These are phyloP conservation scores for Agrotis puta DNA, from an alignment of 2,888 invertebrate genomes.

Conservation along the genomic window DNA sequence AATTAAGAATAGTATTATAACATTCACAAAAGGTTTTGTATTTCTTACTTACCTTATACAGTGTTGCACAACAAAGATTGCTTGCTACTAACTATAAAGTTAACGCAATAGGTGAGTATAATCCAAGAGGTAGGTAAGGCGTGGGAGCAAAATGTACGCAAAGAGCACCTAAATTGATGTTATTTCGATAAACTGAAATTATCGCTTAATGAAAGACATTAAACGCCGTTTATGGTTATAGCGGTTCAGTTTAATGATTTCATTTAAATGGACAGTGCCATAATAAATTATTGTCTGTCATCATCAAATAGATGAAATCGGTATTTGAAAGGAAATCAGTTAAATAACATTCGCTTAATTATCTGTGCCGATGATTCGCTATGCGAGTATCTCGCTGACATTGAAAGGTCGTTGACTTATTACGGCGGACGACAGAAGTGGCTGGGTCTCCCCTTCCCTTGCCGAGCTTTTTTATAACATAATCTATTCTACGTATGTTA, in stretches of 20 bases:
- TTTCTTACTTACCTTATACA: too few relatives aligned
- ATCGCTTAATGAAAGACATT: slow-evolving; percentile 71
- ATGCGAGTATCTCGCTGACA: slow-evolving; percentile 82
- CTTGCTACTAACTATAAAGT: slow-evolving; percentile 1
- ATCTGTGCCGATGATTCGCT: slow-evolving; percentile 78
- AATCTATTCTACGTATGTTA: slow-evolving; percentile 56
- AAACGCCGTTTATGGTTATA: slow-evolving; percentile 72
- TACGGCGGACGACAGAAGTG: slow-evolving; percentile 77
- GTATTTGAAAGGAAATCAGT: slow-evolving; percentile 73
- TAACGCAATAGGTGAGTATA: slow-evolving; percentile 18
- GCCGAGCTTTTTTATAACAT: slow-evolving; percentile 68
- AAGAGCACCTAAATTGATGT: slow-evolving; percentile 68
- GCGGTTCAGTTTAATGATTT: slow-evolving; percentile 71
- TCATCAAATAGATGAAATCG: slow-evolving; percentile 70
- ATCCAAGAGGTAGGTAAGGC: slow-evolving; percentile 45
- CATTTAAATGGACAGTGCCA: slow-evolving; percentile 66
- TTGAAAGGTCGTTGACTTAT: slow-evolving; percentile 88
- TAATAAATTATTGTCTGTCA: slow-evolving; percentile 73
- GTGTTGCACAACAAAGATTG: not conserved
- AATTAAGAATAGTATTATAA: not conserved
- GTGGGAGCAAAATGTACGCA: slow-evolving; percentile 72
- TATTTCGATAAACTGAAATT: slow-evolving; percentile 69
- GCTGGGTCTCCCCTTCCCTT: slow-evolving; percentile 80
- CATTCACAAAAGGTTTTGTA: not conserved
- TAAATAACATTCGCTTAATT: slow-evolving; percentile 77